phyloP scores from a whole-genome alignment of 1,140 invertebrate genomes.

The Drosophila paulistorum region DNA sequence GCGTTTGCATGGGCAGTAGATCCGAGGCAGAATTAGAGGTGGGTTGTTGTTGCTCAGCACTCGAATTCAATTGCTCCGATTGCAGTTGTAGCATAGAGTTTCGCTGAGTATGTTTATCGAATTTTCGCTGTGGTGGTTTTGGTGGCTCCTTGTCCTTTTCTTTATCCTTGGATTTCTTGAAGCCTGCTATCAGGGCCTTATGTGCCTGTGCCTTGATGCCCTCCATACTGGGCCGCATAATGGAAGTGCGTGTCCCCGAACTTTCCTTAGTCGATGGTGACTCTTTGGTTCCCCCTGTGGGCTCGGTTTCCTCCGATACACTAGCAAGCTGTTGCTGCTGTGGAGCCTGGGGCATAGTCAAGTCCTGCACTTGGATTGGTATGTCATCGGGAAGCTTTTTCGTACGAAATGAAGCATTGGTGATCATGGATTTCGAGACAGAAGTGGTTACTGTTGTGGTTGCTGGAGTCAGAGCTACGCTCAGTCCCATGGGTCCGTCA shows the following conservation, averaged over 20 bases:
- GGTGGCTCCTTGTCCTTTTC: conserved; percentile 75
- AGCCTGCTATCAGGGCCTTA: conserved; percentile 80
- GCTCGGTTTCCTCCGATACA: conserved; percentile 75
- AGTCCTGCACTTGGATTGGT: conserved; percentile 78
- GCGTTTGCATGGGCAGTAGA: conserved; percentile 70
- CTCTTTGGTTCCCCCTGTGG: conserved; percentile 43
- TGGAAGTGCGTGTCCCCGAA: conserved; percentile 70
- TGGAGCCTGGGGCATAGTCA: conserved; percentile 65
- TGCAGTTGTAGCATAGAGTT: conserved; percentile 77
- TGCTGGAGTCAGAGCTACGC: conserved; percentile 90
- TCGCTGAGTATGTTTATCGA: conserved; percentile 79
- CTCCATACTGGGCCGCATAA: conserved; percentile 81
- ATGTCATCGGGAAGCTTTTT: conserved; percentile 92
- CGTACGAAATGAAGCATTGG: conserved; percentile 97
- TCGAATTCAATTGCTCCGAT: conserved; percentile 57
- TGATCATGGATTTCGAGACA: conserved; percentile 96
- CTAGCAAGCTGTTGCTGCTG: conserved; percentile 75
- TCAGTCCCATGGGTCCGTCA: conserved; percentile 91
- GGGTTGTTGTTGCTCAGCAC: conserved; percentile 30
- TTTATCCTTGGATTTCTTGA: conserved; percentile 82
- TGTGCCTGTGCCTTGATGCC: conserved; percentile 81
- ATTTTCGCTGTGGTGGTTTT: conserved; percentile 79
- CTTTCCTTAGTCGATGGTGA: conserved; percentile 71
- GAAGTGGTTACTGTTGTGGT: conserved; percentile 89
- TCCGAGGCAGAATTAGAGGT: conserved; percentile 50